phyloP scores from a whole-genome alignment of 2,888 invertebrate genomes.

The Idaea aversata region DNA sequence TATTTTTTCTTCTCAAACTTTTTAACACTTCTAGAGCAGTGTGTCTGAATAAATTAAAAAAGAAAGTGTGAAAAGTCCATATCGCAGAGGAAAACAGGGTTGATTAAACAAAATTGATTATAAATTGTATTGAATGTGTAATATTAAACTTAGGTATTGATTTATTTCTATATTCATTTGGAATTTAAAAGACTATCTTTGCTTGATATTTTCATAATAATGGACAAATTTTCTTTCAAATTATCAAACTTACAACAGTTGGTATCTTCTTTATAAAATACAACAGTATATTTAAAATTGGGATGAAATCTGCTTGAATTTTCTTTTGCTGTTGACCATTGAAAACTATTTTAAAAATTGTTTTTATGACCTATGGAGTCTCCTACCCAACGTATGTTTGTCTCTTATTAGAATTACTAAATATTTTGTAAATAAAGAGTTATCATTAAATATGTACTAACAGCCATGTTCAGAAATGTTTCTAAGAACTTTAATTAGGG shows the following conservation, averaged over 20 bases:
- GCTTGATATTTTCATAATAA: not conserved
- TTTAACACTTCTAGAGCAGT: slow-evolving; percentile 21
- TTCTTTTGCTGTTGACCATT: not conserved
- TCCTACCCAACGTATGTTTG: not conserved
- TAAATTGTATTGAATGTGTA: not conserved
- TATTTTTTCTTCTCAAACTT: not conserved
- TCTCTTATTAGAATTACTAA: not conserved
- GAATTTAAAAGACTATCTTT: not conserved
- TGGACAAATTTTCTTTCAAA: not conserved
- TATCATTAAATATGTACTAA: not conserved
- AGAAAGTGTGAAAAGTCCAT: slow-evolving; percentile 40
- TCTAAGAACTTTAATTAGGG: not conserved
- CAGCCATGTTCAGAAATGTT: not conserved
- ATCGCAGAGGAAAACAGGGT: slow-evolving; percentile 68
- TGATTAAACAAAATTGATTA: slow-evolving; percentile 17
- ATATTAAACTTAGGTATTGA: slow-evolving; percentile 14
- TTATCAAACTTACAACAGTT: not conserved
- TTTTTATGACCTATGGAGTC: not conserved
- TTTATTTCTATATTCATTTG: not conserved
- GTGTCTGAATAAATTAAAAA: slow-evolving; percentile 45
- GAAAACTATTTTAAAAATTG: not conserved
- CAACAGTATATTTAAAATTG: not conserved
- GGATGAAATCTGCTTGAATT: too few relatives aligned
- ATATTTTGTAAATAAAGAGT: not conserved
- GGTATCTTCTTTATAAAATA: not conserved